Evolutionary conservation across 2,113 vertebrate genomes (phyloP).

Genomic region (Ascaphus truei): DNA sequence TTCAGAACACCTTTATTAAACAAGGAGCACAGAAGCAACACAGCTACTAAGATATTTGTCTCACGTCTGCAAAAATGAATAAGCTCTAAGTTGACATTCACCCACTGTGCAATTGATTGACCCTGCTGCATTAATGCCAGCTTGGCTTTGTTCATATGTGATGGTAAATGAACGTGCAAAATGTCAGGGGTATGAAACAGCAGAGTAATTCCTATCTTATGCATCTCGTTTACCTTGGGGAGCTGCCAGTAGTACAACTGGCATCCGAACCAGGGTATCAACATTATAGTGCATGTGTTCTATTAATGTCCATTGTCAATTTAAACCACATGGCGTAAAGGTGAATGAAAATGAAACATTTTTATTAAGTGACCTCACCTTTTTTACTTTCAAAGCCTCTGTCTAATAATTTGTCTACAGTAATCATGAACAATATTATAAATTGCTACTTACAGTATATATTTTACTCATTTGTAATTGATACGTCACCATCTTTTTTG

Average conservation of each 20-base stretch:
- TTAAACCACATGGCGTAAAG: not conserved
- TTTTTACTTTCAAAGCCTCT: too few relatives aligned
- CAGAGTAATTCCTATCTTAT: conserved; percentile 19
- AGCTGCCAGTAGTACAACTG: conserved; percentile 21
- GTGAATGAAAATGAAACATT: not conserved
- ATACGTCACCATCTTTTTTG: too few relatives aligned
- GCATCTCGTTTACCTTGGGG: conserved; percentile 25
- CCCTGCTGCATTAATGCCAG: conserved; percentile 31
- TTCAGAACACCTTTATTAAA: conserved; percentile 17
- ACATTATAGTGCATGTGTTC: not conserved
- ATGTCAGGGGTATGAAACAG: conserved; percentile 31
- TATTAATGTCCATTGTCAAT: not conserved
- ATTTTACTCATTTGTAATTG: too few relatives aligned
- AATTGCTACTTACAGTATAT: too few relatives aligned
- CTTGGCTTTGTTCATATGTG: conserved; percentile 35
- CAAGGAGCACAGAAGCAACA: conserved; percentile 7
- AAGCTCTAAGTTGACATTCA: conserved; percentile 36
- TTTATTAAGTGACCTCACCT: too few relatives aligned
- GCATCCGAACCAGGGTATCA: not conserved
- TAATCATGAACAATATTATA: too few relatives aligned
- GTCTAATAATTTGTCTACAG: too few relatives aligned
- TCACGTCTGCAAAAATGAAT: conserved; percentile 31
- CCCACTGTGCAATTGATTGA: conserved; percentile 33
- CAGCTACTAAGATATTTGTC: conserved; percentile 17
- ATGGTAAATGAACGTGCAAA: conserved; percentile 34